These are phyloP conservation scores for Hypsopygia costalis DNA, from an alignment of 2,888 invertebrate genomes.

Conservation along the genomic window DNA sequence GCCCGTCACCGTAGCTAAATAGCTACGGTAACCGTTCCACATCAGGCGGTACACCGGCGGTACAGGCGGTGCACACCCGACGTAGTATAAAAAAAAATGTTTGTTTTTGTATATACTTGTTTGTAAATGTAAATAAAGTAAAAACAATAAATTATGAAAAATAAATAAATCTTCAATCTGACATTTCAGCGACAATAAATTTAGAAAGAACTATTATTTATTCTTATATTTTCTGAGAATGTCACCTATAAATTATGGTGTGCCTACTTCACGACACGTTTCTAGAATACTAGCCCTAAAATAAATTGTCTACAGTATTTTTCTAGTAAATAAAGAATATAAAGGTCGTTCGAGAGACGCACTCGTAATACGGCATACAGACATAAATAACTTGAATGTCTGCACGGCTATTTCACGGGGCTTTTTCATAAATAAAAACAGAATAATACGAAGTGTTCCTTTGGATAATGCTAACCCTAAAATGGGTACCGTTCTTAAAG, in stretches of 20 bases:
- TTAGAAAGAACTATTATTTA: neutral
- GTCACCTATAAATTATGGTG: neutral
- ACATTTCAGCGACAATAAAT: neutral
- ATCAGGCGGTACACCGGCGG: too few relatives aligned
- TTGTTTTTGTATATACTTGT: too few relatives aligned
- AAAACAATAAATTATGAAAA: too few relatives aligned
- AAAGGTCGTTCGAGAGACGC: constrained; percentile 1
- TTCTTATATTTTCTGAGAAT: neutral
- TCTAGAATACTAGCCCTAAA: neutral
- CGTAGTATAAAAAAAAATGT: too few relatives aligned
- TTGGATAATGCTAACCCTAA: neutral
- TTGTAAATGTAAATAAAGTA: too few relatives aligned
- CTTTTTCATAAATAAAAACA: constrained; percentile 13
- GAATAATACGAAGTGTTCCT: constrained; percentile 4
- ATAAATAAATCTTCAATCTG: neutral
- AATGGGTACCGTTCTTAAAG: neutral
- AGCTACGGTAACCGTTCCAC: too few relatives aligned
- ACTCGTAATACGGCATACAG: constrained; percentile 8
- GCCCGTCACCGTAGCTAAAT: too few relatives aligned
- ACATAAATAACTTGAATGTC: constrained; percentile 14
- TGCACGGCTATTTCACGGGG: constrained; percentile 12
- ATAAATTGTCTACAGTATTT: constrained; percentile 1
- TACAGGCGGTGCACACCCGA: too few relatives aligned
- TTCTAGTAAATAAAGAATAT: constrained; percentile 2
- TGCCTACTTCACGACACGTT: neutral